phyloP scores from a whole-genome alignment of 2,888 invertebrate genomes.

The Oxycera nigricornis region DNA sequence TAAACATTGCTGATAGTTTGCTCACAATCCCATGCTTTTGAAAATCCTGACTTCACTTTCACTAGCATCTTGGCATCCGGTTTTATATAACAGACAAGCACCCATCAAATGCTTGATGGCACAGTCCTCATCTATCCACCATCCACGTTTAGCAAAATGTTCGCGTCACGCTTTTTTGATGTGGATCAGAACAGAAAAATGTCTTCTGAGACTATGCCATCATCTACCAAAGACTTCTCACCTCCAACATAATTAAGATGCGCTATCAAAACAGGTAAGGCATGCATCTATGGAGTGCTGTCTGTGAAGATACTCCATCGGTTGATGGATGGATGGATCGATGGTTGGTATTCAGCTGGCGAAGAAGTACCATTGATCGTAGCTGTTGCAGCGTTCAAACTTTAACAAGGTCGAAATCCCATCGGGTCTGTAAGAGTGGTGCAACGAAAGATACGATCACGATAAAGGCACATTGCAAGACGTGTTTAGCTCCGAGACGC shows the following conservation, averaged over 20 bases:
- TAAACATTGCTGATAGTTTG: too few species aligned
- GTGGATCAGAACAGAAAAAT: neutral
- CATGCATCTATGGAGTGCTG: neutral
- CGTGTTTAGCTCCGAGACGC: neutral
- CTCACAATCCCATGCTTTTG: too few species aligned
- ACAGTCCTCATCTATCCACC: slow-evolving; percentile 3
- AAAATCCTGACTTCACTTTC: neutral
- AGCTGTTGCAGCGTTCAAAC: slow-evolving; percentile 1
- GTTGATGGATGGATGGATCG: neutral
- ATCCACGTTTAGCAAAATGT: neutral
- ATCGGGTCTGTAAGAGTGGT: neutral
- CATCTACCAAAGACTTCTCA: neutral
- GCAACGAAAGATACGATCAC: slow-evolving; percentile 7
- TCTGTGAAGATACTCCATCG: neutral
- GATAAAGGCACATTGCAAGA: slow-evolving; percentile 7
- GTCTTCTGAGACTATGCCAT: neutral
- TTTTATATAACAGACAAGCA: neutral
- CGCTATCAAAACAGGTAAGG: neutral
- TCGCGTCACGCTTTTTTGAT: slow-evolving; percentile 12
- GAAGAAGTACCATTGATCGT: neutral
- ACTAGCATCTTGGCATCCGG: neutral
- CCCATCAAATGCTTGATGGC: neutral
- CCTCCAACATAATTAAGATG: neutral
- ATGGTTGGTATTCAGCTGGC: neutral
- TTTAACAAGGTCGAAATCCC: slow-evolving; percentile 23